A percentile compares a stretch with the other conserved stretches of the same genome.
Evolutionary conservation across 2,888 invertebrate species (phyloP).

Genomic region (Fragum fragum): DNA sequence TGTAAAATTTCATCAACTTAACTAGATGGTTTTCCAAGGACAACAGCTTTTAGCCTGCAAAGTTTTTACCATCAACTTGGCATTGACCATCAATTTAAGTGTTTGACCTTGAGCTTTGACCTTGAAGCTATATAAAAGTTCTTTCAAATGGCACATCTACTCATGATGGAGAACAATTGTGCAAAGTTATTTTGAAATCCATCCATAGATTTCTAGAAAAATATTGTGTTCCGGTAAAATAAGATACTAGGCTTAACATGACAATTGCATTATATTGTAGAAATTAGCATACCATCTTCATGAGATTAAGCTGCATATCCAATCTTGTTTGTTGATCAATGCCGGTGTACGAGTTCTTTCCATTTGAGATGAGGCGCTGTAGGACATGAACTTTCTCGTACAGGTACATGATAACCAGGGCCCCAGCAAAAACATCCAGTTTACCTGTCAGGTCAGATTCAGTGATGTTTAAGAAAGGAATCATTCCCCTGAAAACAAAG

Average conservation of each 20-base stretch:
- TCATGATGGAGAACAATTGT: too few species aligned
- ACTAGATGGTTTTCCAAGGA: neutral
- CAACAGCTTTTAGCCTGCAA: neutral
- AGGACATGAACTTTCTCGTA: slow-evolving; percentile 65
- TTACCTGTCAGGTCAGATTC: slow-evolving; percentile 60
- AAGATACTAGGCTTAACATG: neutral
- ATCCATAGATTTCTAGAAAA: neutral
- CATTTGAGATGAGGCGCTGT: slow-evolving; percentile 62
- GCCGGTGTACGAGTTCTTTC: slow-evolving; percentile 54
- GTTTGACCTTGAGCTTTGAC: too few species aligned
- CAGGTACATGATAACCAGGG: slow-evolving; percentile 64
- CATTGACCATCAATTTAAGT: too few species aligned
- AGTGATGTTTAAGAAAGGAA: neutral
- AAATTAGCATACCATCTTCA: slow-evolving; percentile 46
- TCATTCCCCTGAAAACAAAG: neutral
- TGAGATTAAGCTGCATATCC: slow-evolving; percentile 50
- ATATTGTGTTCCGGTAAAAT: neutral
- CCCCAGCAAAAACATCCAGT: slow-evolving; percentile 67
- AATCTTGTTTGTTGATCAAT: slow-evolving; percentile 16
- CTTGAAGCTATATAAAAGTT: too few species aligned
- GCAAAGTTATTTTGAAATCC: too few species aligned
- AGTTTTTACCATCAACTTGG: too few species aligned
- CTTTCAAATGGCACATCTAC: too few species aligned
- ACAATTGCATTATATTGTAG: too few species aligned
- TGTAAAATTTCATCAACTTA: too few species aligned